Conservation (phyloP, 2,113 vertebrate species). For the Chlamydotis undulata region DNA sequence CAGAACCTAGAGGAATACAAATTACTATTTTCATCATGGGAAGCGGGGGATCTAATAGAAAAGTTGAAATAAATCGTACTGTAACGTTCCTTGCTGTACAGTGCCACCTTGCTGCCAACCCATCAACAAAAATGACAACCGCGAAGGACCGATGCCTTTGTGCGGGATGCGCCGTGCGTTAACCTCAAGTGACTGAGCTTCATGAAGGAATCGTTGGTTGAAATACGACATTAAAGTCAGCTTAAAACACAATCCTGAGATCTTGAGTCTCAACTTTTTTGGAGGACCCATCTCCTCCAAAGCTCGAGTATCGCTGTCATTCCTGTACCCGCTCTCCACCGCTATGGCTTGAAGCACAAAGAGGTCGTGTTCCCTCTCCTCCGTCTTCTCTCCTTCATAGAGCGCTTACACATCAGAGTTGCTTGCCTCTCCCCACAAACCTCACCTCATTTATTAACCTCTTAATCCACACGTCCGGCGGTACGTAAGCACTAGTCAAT, state of each 20-base stretch:
- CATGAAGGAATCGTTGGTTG: not conserved
- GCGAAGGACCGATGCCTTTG: fast-evolving
- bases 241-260: not conserved
- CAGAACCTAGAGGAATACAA: not conserved
- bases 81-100: constrained; percentile 6
- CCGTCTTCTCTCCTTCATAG: not conserved
- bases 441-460: not conserved
- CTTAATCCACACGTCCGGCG: fast-evolving
- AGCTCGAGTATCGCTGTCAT: fast-evolving
- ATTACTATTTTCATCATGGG: not conserved
- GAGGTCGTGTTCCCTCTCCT: not conserved
- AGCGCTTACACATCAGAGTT: too few species aligned
- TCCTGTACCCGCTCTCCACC: not conserved
- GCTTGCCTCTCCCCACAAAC: not conserved
- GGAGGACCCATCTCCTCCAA: not conserved
- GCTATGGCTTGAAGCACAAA: not conserved
- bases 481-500: not conserved
- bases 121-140: not conserved
- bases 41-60: not conserved
- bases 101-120: constrained; percentile 70
- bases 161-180: fast-evolving
- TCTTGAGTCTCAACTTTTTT: fast-evolving
- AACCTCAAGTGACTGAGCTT: not conserved
- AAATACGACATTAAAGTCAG: fast-evolving
- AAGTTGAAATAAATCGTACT: not conserved